Conservation (phyloP, 2,888 invertebrate species). For the Apamea sordens region DNA sequence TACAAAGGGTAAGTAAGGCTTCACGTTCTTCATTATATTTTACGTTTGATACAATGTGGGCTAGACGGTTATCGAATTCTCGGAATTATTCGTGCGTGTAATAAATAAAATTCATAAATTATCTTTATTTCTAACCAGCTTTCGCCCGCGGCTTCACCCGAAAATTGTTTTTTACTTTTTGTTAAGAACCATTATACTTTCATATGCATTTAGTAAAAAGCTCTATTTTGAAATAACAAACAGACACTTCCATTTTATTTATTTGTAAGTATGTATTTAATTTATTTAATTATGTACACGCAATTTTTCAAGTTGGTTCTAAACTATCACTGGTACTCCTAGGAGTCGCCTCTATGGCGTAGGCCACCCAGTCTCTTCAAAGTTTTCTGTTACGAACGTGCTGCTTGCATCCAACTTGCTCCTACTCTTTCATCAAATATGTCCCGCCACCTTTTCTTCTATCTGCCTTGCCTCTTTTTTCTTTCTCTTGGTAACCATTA, state of each 20-base stretch:
- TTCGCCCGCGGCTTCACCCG: too few species aligned
- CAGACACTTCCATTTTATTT: too few species aligned
- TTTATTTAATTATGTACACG: too few species aligned
- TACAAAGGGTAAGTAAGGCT: conserved; percentile 84
- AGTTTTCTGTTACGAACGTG: not conserved
- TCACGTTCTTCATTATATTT: not conserved
- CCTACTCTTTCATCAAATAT: not conserved
- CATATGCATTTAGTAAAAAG: too few species aligned
- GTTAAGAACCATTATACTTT: too few species aligned
- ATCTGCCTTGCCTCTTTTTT: not conserved
- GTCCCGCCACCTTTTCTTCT: not conserved
- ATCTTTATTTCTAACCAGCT: too few species aligned
- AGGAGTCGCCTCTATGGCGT: not conserved
- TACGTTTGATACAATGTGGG: not conserved
- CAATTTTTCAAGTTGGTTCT: too few species aligned
- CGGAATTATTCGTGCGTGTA: not conserved
- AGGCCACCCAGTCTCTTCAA: not conserved
- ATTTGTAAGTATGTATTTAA: too few species aligned
- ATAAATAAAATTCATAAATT: too few species aligned
- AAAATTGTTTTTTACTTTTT: too few species aligned
- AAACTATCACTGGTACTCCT: too few species aligned
- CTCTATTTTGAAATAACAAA: too few species aligned
- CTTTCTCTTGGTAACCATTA: not conserved
- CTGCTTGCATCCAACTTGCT: not conserved
- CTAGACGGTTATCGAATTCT: not conserved